These are phyloP conservation scores for Toxotes chatareus DNA, from an alignment of 2,113 vertebrate species.

Conservation along the genomic window DNA sequence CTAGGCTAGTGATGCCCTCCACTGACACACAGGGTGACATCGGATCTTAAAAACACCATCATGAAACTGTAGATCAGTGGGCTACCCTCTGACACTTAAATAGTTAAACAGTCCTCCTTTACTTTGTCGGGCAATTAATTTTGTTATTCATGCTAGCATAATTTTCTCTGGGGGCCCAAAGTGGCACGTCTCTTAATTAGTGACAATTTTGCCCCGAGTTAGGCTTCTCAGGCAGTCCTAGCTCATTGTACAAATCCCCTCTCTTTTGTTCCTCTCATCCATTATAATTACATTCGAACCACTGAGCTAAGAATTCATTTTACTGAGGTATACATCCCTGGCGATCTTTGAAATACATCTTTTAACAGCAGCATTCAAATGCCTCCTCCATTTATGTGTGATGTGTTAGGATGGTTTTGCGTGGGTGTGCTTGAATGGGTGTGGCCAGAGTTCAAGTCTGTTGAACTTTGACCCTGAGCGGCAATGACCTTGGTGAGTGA, in stretches of 20 bases:
- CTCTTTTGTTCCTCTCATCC: not conserved
- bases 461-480: no score
- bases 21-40: constrained; percentile 35
- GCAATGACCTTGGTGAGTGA: no score
- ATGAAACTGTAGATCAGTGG: not conserved
- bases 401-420: not conserved
- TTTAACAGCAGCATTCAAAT: not conserved
- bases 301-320: not conserved
- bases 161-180: constrained; percentile 56
- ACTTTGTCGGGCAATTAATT: constrained; percentile 26
- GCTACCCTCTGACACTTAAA: not conserved
- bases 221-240: not conserved
- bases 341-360: not conserved
- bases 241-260: not conserved
- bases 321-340: not conserved
- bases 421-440: no score
- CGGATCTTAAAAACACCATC: not conserved
- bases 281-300: not conserved
- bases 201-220: not conserved
- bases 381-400: not conserved
- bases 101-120: not conserved
- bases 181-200: accelerated
- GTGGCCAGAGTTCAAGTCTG: no score
- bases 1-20: constrained; percentile 41
- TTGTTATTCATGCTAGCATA: constrained; percentile 44